phyloP scores from a whole-genome alignment of 2,113 vertebrate genomes.

The Microcebus murinus region DNA sequence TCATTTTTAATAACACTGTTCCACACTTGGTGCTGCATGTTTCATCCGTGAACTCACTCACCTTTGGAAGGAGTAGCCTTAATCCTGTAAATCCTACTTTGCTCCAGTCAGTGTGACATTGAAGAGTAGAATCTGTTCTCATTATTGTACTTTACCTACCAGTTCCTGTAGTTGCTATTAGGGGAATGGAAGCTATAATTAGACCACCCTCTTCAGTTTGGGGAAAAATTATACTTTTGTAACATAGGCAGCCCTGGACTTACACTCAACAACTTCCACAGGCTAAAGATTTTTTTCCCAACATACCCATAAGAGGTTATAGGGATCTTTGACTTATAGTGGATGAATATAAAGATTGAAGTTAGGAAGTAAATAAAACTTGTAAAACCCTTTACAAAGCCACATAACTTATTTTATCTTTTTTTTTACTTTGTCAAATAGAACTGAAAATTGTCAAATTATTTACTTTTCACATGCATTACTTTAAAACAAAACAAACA shows the following conservation, averaged over 20 bases:
- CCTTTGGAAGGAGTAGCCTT: not conserved
- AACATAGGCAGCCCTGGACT: not conserved
- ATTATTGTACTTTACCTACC: not conserved
- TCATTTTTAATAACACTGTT: constrained; percentile 50
- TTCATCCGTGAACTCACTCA: constrained; percentile 24
- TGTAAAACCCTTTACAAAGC: not conserved
- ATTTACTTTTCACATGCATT: not conserved
- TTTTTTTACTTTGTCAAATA: constrained; percentile 15
- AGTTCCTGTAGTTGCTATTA: not conserved
- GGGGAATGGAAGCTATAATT: not conserved
- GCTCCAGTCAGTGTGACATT: not conserved
- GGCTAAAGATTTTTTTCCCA: not conserved
- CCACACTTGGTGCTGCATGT: rapidly evolving
- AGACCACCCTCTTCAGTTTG: not conserved
- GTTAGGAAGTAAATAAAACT: not conserved
- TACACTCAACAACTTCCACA: not conserved
- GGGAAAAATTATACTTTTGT: not conserved
- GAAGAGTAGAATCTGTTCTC: not conserved
- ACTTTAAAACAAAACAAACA: not conserved
- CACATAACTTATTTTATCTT: not conserved
- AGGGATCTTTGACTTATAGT: not conserved
- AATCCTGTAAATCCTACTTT: not conserved
- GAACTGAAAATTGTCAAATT: not conserved
- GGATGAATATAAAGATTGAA: not conserved
- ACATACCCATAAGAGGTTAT: not conserved